phyloP scores from a whole-genome alignment of 2,888 invertebrate species.

The Clunio marinus region DNA sequence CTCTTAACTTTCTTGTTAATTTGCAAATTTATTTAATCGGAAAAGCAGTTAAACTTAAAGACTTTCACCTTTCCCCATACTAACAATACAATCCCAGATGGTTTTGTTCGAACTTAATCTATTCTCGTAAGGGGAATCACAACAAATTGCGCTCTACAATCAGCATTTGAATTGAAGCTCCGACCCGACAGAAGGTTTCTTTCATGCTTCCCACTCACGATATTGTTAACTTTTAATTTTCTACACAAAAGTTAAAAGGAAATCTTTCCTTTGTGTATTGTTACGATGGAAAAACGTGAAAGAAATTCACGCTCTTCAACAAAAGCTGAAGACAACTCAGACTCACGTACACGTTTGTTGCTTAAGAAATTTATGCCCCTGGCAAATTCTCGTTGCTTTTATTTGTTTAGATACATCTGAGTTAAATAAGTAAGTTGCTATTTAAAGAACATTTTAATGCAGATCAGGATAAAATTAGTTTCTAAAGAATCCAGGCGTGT shows the following conservation, averaged over 20 bases:
- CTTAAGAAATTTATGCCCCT: neutral
- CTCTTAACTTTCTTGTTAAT: neutral
- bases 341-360: neutral
- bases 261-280: slow-evolving; percentile 11
- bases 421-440: too few relatives aligned
- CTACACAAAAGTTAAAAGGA: neutral
- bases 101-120: neutral
- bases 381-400: neutral
- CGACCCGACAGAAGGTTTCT: too few relatives aligned
- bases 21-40: neutral
- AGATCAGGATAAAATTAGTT: too few relatives aligned
- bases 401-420: too few relatives aligned
- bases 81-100: neutral
- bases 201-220: neutral
- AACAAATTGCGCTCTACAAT: too few relatives aligned
- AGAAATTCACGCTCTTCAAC: neutral
- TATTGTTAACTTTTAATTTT: neutral
- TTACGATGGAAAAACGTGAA: neutral
- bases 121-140: neutral
- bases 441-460: too few relatives aligned
- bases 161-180: neutral
- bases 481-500: too few relatives aligned
- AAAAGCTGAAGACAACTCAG: too few relatives aligned
- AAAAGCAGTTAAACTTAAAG: neutral
- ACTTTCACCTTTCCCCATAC: too few relatives aligned